These are phyloP conservation scores for Aphelocoma coerulescens DNA, from an alignment of 2,113 vertebrate species.

Conservation along the genomic window DNA sequence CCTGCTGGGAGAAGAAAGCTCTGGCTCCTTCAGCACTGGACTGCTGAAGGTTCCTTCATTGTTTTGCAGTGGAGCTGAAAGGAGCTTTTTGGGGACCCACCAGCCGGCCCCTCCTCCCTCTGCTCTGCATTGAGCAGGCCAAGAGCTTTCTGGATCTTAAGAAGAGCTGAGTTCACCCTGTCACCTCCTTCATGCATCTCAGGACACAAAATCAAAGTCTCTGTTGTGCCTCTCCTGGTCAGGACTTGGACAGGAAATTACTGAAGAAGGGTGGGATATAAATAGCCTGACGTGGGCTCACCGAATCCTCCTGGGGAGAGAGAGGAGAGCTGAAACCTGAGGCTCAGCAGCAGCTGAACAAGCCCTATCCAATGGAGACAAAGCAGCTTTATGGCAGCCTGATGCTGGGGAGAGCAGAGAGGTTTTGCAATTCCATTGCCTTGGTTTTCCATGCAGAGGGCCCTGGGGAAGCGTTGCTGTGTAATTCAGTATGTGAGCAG, in stretches of 20 bases:
- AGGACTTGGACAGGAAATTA: background rate
- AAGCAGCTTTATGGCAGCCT: background rate
- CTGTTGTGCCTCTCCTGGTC: background rate
- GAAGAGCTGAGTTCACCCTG: background rate
- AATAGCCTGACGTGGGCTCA: background rate
- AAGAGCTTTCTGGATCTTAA: background rate
- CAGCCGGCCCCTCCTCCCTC: background rate
- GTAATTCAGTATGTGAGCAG: background rate
- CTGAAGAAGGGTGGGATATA: background rate
- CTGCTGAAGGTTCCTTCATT: background rate
- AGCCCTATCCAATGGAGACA: background rate
- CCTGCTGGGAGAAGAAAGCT: background rate
- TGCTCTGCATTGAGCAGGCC: background rate
- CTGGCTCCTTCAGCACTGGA: background rate
- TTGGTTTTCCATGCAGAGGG: background rate
- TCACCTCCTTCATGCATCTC: background rate
- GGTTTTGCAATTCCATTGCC: background rate
- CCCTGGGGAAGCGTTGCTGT: background rate
- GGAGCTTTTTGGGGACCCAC: background rate
- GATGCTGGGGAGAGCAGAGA: background rate
- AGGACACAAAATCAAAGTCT: background rate
- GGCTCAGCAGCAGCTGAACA: background rate
- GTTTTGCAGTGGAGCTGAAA: background rate
- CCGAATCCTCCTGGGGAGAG: background rate
- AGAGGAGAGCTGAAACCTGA: background rate